These are phyloP conservation scores for Escarpia spicata DNA, from an alignment of 2,888 invertebrate genomes.

Conservation along the genomic window DNA sequence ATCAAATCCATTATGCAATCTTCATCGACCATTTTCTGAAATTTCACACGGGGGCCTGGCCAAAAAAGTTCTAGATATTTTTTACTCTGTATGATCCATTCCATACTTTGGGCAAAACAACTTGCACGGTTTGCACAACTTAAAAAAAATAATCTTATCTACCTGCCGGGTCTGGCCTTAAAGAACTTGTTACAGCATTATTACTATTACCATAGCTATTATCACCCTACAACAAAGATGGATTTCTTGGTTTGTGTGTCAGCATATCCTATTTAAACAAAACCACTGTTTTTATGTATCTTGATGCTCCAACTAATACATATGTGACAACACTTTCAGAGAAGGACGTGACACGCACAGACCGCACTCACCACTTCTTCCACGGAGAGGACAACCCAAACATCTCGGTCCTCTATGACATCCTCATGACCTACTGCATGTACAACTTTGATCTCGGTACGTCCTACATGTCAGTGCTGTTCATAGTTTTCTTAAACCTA, in stretches of 20 bases:
- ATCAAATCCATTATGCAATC: no score
- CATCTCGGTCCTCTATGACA: constrained; percentile 83
- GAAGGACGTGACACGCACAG: constrained; percentile 96
- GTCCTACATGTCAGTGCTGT: constrained; percentile 76
- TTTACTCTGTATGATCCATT: no score
- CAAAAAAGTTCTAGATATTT: no score
- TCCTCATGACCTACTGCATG: constrained; percentile 98
- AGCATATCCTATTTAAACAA: neutral
- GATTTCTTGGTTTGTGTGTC: neutral
- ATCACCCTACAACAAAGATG: neutral
- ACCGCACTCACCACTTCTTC: constrained; percentile 88
- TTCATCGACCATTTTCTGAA: no score
- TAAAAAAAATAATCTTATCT: no score
- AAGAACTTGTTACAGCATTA: neutral
- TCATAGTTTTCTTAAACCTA: no score
- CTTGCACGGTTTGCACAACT: no score
- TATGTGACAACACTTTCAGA: constrained; percentile 69
- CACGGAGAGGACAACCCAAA: constrained; percentile 94
- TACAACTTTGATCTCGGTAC: constrained; percentile 93
- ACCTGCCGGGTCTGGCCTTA: no score
- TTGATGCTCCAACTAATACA: neutral
- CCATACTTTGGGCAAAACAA: no score
- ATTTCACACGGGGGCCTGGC: no score
- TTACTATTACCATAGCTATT: neutral
- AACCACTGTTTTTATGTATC: neutral